Conservation (phyloP, 2,113 vertebrate species). For the Platysteira castanea region DNA sequence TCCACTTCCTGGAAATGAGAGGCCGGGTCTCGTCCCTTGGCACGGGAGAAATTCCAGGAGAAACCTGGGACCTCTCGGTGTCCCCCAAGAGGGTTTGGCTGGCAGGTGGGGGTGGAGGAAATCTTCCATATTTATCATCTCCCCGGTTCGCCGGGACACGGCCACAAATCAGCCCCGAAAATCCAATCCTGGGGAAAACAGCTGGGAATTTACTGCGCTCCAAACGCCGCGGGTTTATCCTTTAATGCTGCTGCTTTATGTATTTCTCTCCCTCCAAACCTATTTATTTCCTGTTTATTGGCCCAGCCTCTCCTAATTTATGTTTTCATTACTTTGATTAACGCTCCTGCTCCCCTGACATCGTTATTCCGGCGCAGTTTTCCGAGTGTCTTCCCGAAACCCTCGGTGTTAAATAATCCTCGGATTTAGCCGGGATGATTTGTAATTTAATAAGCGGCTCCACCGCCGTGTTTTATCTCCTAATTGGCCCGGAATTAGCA, state of each 20-base stretch:
- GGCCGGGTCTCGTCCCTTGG: accelerated
- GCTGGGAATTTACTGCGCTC: neutral
- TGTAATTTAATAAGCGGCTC: constrained; percentile 16
- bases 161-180: neutral
- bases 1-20: accelerated
- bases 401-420: neutral
- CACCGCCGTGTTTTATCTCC: neutral
- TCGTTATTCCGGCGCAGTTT: neutral
- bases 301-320: constrained; percentile 22
- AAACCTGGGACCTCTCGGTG: neutral
- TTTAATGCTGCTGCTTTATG: neutral
- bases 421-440: neutral
- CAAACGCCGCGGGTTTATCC: neutral
- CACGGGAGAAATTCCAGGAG: neutral
- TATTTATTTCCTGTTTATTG: constrained; percentile 31
- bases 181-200: neutral
- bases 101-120: neutral
- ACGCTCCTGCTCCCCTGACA: neutral
- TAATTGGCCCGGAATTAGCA: constrained; percentile 1
- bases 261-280: neutral
- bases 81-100: neutral
- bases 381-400: neutral
- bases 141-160: neutral
- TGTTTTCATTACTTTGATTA: constrained; percentile 32
- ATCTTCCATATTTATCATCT: neutral